Conservation (phyloP, 2,797 vertebrate genomes). For the Artibeus jamaicensis region DNA sequence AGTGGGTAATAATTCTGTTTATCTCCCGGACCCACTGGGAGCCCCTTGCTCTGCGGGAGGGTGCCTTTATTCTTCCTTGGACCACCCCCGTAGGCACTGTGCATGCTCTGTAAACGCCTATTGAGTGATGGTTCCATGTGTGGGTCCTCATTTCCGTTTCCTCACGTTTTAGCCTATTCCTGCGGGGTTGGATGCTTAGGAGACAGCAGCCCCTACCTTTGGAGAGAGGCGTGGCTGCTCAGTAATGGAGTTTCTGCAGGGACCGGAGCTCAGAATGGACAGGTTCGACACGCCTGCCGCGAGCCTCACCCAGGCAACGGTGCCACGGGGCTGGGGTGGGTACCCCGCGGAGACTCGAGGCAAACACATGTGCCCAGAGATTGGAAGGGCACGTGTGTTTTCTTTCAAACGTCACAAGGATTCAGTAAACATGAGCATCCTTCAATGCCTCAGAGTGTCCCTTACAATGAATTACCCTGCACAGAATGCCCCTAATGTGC, state of each 20-base stretch:
- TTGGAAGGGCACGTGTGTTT: not conserved
- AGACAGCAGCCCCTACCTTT: not conserved
- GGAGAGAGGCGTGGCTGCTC: not conserved
- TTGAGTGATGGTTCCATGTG: not conserved
- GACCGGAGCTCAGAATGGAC: not conserved
- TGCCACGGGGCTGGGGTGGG: not conserved
- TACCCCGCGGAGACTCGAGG: not conserved
- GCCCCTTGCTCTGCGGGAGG: not conserved
- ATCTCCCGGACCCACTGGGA: not conserved
- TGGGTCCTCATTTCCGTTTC: no score
- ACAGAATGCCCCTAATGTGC: not conserved
- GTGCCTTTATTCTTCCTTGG: not conserved
- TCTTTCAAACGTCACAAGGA: not conserved
- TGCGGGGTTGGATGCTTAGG: not conserved
- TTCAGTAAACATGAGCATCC: not conserved
- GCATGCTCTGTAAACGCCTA: fast-evolving
- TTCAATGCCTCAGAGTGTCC: not conserved
- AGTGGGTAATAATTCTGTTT: not conserved
- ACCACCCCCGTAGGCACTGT: not conserved
- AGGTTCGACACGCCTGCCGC: not conserved
- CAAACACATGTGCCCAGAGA: not conserved
- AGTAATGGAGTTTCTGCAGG: not conserved
- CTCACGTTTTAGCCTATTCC: not conserved
- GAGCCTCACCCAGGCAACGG: not conserved
- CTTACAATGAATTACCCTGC: not conserved